Evolutionary conservation across 1,140 invertebrate species (phyloP), one percentile per base, ranked within the genome.

Genomic region (Grapholita molesta): DNA sequence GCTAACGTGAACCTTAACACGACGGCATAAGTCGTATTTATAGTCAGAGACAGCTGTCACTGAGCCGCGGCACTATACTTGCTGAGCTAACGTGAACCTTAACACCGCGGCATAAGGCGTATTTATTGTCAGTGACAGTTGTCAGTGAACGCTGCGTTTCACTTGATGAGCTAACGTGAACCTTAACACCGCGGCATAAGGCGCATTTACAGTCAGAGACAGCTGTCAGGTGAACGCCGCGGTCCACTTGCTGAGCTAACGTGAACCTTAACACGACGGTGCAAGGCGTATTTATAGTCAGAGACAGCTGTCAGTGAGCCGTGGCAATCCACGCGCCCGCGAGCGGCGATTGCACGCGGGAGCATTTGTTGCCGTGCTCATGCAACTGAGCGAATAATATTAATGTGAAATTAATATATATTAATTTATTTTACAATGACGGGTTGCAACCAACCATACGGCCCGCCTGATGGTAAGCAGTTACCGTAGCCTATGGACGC

Each of bases 271-370:
- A 6, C 15, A 2, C 35, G 35, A 6, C 1, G 35, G 8, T n/a
- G 15, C 15, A 38, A 0, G n/a, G 35, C 6, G n/a, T 5, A 38
- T 8, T 12, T 11, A 6, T 15, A n/a, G 3, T 12, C 53, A 57
- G 11, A 57, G 11, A 24, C 9, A 66, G n/a, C 24, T 55, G 38
- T 70, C 69, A 72, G 69, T 25, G 64, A 67, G 73, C 67, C 61
- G 77, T 77, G 81, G 78, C 83, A 83, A 78, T 82, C 82, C 79
- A 85, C 81, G 77, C 74, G 72, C 78, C 69, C 71, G 75, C 67
- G 78, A 75, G 79, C 79, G 76, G 81, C 35, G 81, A 80, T 78
- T 80, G 78, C 82, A 83, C 75, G 69, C 57, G 52, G 66, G 77
- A 73, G 77, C 73, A 65, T 84, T 86, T 85, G 73, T 84, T 83